Percentiles rank a stretch among this genome's conserved stretches.
These are phyloP conservation scores for Ptychobarbus kaznakovi DNA, from an alignment of 2,797 vertebrate species.

Conservation along the genomic window DNA sequence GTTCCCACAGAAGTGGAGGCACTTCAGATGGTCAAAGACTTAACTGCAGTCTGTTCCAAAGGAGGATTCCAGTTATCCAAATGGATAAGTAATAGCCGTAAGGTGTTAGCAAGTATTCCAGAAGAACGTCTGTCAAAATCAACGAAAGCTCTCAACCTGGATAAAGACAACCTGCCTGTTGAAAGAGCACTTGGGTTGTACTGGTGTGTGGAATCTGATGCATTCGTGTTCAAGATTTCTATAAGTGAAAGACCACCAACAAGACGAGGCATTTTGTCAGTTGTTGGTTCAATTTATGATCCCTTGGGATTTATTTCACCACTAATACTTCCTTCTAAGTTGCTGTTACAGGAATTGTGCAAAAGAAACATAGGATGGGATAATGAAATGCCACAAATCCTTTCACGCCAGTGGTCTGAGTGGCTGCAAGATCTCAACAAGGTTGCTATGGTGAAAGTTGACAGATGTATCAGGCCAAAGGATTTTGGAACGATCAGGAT, in stretches of 20 bases:
- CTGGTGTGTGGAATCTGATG: conserved; percentile 6
- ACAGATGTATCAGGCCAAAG: neutral
- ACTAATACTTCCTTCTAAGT: neutral
- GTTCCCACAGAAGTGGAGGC: conserved; percentile 1
- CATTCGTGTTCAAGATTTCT: neutral
- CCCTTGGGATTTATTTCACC: neutral
- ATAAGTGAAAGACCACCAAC: neutral
- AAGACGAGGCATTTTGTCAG: neutral
- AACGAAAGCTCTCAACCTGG: neutral
- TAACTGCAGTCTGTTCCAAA: conserved; percentile 16
- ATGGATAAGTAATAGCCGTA: conserved; percentile 13
- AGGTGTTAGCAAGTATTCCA: neutral
- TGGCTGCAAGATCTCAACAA: neutral
- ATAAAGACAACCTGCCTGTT: neutral
- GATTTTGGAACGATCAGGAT: neutral
- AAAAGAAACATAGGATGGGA: neutral
- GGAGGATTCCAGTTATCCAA: conserved; percentile 7
- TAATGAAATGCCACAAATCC: neutral
- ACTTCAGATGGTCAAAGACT: neutral
- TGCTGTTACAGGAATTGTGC: neutral
- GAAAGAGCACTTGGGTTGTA: neutral
- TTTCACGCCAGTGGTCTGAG: neutral
- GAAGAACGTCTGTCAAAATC: neutral
- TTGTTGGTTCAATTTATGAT: neutral
- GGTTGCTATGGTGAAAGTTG: neutral